Base-by-base conservation (phyloP, 2,113 vertebrate species). In the Actenoides lindsayi region DNA sequence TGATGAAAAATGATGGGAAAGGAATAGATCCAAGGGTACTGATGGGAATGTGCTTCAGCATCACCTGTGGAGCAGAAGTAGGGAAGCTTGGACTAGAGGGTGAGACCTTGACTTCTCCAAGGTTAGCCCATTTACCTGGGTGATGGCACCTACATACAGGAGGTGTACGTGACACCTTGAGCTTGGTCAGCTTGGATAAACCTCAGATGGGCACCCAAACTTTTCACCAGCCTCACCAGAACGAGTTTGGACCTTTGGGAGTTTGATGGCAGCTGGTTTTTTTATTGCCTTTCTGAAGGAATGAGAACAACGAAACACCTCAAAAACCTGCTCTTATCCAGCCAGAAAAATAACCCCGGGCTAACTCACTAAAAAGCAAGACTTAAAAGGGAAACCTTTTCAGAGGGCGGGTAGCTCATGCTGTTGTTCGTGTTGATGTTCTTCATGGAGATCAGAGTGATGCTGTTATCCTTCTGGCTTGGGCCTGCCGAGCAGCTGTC, bases 381-480 rank as follows among this genome's bases (percentile, higher is more conserved):
- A 37, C 59, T 91, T 79, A 46, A 85, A 83, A 87, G 57, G 18
- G 23, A 73, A 69, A 98, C 97, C 97, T 98, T 98, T 93, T 98
- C 97, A 74, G 97, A 91, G 0, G 85, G 80, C 15, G 87, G 83
- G 68, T 96, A 94, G 59, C 73, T 94, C 96, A 97, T 97, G 97
- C 98, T 98, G 87, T 98, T 98, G 83, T 98, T 98, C 95, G 84
- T 98, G 95, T 98, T 98, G 95, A 99, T 98, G 63, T 98, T 98
- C 96, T 98, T 98, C 98, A 99, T 97, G 84, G 98, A 99, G 94
- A 99, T 97, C 89, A 99, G 97, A 41, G 98, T 98, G 96, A 98
- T 98, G 96, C 97, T 98, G 89, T 97, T 98, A 7, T 98, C 97
- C 93, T 98, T 99, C 89, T 98, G 98, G 83, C 94, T 96, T 8